Conservation (phyloP, 1,140 invertebrate species). For the Brachystomella parvula region DNA sequence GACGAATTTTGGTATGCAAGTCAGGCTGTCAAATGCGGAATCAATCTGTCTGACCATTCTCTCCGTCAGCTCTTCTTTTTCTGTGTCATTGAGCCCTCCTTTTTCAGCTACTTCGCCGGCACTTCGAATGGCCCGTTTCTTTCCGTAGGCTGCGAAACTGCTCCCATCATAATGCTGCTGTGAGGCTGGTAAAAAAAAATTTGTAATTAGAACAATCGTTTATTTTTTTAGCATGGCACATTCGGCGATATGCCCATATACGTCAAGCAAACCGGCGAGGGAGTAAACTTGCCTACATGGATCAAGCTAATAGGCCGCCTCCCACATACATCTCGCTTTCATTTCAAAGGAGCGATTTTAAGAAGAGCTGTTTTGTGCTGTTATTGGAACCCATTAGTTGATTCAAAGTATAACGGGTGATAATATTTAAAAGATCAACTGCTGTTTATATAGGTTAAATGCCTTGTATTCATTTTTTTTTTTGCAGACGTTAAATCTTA, state of each 20-base stretch:
- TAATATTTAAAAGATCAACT: too few relatives aligned
- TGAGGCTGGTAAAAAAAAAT: not conserved
- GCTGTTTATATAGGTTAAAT: too few relatives aligned
- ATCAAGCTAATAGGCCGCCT: too few relatives aligned
- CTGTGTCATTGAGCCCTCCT: not conserved
- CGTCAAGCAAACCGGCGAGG: too few relatives aligned
- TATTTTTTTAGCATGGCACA: not conserved
- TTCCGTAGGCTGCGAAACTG: not conserved
- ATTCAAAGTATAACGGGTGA: too few relatives aligned
- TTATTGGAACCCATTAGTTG: too few relatives aligned
- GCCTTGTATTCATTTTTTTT: too few relatives aligned
- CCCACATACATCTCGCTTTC: too few relatives aligned
- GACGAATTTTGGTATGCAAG: conserved; percentile 30
- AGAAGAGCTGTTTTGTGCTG: too few relatives aligned
- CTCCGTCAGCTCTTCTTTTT: not conserved
- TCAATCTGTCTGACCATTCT: conserved; percentile 23
- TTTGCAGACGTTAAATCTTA: too few relatives aligned
- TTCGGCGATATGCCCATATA: not conserved
- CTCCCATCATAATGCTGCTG: not conserved
- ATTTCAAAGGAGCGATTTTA: too few relatives aligned
- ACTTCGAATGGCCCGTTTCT: not conserved
- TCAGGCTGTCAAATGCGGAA: conserved; percentile 25
- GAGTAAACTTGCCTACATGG: too few relatives aligned
- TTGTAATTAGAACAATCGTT: not conserved
- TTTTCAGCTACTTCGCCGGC: not conserved